phyloP scores from a whole-genome alignment of 2,797 vertebrate species.

The Eospalax fontanierii region DNA sequence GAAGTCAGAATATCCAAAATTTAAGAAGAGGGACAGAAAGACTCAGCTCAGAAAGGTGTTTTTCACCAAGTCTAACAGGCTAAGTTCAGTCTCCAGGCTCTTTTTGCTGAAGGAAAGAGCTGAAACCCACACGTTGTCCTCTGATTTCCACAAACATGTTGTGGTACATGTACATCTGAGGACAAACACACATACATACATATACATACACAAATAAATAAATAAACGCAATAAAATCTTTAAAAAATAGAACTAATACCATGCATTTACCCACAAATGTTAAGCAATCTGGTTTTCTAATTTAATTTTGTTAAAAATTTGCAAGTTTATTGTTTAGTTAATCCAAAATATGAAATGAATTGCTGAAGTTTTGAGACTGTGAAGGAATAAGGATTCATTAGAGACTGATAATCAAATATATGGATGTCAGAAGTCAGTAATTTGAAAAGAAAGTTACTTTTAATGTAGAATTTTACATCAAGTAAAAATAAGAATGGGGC shows the following conservation, averaged over 20 bases:
- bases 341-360: neutral
- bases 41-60: neutral
- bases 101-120: neutral
- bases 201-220: neutral
- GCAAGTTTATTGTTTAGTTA: neutral
- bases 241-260: neutral
- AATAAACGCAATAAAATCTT: neutral
- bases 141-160: neutral
- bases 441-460: neutral
- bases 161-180: neutral
- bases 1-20: neutral
- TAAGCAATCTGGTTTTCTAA: neutral
- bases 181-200: neutral
- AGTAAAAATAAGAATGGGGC: neutral
- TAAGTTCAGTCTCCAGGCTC: neutral
- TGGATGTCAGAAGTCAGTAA: neutral
- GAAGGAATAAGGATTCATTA: neutral
- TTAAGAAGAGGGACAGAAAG: neutral
- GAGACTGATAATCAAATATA: neutral
- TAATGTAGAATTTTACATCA: neutral
- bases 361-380: neutral
- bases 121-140: neutral
- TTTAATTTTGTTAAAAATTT: neutral
- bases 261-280: neutral
- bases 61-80: neutral